phyloP scores from a whole-genome alignment of 2,797 vertebrate genomes.

The Hoplostethus mediterraneus region DNA sequence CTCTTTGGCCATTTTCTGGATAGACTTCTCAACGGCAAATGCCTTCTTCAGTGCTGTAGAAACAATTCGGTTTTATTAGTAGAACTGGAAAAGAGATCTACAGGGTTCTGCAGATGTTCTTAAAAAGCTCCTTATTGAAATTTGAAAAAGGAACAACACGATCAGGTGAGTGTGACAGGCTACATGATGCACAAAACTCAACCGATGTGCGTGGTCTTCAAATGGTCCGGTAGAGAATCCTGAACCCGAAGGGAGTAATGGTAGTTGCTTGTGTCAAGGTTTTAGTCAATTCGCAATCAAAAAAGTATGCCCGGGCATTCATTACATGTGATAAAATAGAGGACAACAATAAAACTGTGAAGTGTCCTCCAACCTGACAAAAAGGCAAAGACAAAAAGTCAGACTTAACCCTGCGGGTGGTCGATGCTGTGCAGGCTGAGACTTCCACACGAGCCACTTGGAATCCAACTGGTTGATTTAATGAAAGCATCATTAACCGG shows the following conservation, averaged over 20 bases:
- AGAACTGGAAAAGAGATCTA: not conserved
- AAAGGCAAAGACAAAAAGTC: conserved; percentile 4
- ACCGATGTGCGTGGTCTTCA: too few species aligned
- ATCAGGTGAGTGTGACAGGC: too few species aligned
- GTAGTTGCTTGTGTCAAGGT: too few species aligned
- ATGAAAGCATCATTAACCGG: conserved; percentile 20
- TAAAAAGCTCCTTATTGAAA: too few species aligned
- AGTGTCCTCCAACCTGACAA: not conserved
- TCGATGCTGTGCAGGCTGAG: too few species aligned
- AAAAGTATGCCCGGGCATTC: not conserved
- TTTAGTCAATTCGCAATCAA: not conserved
- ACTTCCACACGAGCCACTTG: too few species aligned
- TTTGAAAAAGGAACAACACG: not conserved
- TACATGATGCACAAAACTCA: too few species aligned
- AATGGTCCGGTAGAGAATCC: not conserved
- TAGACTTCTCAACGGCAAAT: conserved; percentile 62
- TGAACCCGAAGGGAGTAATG: not conserved
- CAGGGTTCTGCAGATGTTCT: not conserved
- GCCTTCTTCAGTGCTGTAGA: conserved; percentile 79
- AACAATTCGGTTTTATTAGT: conserved; percentile 29
- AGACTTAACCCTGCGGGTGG: conserved; percentile 10
- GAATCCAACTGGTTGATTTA: conserved; percentile 50
- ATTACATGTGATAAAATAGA: not conserved
- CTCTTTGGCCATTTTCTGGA: conserved; percentile 81
- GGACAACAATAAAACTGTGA: not conserved